Percentiles rank a stretch among this genome's conserved stretches.
These are phyloP conservation scores for Meandrina meandrites DNA, from an alignment of 92 coral and sea anemone genomes.

Conservation along the genomic window DNA sequence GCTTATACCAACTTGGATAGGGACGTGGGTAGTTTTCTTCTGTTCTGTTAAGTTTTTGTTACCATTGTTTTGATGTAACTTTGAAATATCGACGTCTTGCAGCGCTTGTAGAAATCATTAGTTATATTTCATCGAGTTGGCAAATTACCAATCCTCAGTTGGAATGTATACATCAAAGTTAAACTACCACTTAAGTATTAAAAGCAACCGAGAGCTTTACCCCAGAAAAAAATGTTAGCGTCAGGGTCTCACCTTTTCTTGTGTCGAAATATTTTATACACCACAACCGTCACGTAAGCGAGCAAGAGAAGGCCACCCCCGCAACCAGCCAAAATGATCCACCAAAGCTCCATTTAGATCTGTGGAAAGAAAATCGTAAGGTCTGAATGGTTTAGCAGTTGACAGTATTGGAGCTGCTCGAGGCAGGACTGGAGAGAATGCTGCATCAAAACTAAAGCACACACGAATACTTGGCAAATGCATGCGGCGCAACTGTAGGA, in stretches of 20 bases:
- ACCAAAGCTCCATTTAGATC: constrained; percentile 45
- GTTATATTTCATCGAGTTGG: background rate
- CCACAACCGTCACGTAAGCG: constrained; percentile 34
- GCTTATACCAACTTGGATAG: background rate
- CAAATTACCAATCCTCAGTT: background rate
- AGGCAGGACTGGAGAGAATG: background rate
- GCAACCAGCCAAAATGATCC: constrained; percentile 49
- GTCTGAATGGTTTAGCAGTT: background rate
- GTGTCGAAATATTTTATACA: constrained; percentile 30
- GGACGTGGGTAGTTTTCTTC: background rate
- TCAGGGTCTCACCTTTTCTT: constrained; percentile 25
- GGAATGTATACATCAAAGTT: background rate
- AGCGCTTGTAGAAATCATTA: background rate
- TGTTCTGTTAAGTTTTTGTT: background rate
- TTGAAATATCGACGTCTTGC: background rate
- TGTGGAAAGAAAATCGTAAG: background rate
- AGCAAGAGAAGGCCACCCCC: constrained; percentile 41
- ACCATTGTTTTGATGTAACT: too few species aligned
- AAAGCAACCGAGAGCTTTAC: background rate
- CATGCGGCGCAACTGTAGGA: background rate
- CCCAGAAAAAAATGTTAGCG: background rate
- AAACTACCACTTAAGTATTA: background rate
- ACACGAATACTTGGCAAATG: background rate
- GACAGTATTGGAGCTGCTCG: background rate
- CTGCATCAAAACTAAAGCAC: background rate